A percentile compares a stretch with the other conserved stretches of the same genome.
phyloP scores from a whole-genome alignment of 2,113 vertebrate species.

The Rhea americana region DNA sequence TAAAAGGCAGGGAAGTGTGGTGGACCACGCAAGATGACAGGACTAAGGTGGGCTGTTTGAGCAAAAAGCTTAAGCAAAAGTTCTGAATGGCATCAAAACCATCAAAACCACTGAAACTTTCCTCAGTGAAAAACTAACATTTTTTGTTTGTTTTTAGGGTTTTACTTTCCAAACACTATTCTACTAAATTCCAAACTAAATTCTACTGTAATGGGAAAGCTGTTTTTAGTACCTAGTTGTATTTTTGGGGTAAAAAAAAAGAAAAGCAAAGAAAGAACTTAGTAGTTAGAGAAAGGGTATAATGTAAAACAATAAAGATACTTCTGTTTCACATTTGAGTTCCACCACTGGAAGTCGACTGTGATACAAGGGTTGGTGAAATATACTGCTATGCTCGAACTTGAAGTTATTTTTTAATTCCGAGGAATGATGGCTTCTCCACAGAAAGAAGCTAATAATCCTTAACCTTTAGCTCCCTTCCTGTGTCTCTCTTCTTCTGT shows the following conservation, averaged over 20 bases:
- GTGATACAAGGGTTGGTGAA: background rate
- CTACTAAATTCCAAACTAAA: background rate
- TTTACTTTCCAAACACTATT: background rate
- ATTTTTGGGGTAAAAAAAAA: fast-evolving
- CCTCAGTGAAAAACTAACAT: background rate
- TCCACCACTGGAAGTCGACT: background rate
- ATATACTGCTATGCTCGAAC: background rate
- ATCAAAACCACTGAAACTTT: background rate
- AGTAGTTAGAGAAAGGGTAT: background rate
- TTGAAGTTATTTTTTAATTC: conserved; percentile 40
- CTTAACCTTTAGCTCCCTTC: conserved; percentile 20
- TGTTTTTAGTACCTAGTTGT: background rate
- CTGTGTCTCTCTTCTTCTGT: background rate
- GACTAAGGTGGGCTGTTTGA: background rate
- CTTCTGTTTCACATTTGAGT: background rate
- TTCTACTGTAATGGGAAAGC: background rate
- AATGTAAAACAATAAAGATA: background rate
- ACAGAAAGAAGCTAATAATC: conserved; percentile 33
- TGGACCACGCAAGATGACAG: background rate
- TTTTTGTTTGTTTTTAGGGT: background rate
- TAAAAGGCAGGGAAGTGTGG: background rate
- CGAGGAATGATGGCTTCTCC: background rate
- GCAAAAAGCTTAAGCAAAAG: background rate
- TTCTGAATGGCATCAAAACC: background rate
- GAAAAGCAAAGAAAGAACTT: background rate